Evolutionary conservation across 2,797 vertebrate species (phyloP).

Genomic region (Urocyon cinereoargenteus): DNA sequence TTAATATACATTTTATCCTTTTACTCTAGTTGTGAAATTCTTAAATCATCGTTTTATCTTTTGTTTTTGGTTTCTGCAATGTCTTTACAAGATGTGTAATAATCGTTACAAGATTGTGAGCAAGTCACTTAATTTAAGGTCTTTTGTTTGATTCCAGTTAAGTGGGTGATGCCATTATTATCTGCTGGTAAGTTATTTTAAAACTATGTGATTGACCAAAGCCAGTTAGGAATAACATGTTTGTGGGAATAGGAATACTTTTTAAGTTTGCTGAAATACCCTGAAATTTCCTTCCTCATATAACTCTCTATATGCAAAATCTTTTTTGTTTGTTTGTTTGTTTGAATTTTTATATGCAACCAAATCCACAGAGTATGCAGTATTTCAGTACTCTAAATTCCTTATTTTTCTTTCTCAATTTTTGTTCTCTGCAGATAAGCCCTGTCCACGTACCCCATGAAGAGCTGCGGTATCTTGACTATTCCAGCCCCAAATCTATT

Average conservation of each 20-base stretch:
- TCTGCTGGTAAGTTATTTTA: neutral
- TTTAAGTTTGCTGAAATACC: slow-evolving; percentile 29
- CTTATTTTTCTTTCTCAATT: neutral
- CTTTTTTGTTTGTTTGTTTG: neutral
- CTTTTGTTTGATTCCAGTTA: slow-evolving; percentile 25
- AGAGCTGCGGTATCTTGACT: neutral
- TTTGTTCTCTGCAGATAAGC: neutral
- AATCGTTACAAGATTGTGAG: neutral
- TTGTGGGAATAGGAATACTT: neutral
- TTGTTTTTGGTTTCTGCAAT: neutral
- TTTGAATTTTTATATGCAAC: slow-evolving; percentile 5
- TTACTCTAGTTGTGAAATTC: neutral
- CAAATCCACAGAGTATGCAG: neutral
- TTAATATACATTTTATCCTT: neutral
- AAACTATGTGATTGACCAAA: slow-evolving; percentile 7
- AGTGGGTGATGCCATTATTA: neutral
- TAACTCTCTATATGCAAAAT: neutral
- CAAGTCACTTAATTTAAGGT: neutral
- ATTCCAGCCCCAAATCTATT: neutral
- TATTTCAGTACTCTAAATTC: neutral
- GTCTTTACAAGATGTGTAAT: too few species aligned
- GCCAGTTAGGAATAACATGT: neutral
- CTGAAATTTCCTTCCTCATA: neutral
- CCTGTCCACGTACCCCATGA: neutral
- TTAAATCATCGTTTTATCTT: neutral